These are phyloP conservation scores for Sminthurinus signatus DNA, from an alignment of 1,140 invertebrate genomes.

Conservation along the genomic window DNA sequence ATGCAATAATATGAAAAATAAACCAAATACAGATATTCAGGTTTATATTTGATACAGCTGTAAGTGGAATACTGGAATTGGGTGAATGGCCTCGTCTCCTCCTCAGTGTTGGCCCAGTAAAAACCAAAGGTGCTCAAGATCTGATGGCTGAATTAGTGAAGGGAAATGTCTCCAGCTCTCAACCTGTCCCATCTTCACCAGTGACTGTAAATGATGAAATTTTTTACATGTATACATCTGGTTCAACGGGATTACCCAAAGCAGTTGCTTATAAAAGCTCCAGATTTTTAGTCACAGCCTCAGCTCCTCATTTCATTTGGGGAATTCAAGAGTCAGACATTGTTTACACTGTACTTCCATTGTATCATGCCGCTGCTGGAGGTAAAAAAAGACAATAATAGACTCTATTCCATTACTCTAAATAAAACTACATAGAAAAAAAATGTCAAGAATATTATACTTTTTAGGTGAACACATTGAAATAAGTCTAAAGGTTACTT, in stretches of 20 bases:
- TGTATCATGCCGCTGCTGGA: conserved; percentile 56
- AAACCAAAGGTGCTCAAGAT: not conserved
- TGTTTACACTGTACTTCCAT: conserved; percentile 58
- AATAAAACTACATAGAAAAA: no score
- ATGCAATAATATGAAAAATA: not conserved
- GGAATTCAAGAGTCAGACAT: conserved; percentile 48
- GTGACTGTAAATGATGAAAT: conserved; percentile 49
- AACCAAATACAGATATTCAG: not conserved
- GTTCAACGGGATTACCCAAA: conserved; percentile 86
- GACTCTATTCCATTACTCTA: no score
- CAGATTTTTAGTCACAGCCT: conserved; percentile 52
- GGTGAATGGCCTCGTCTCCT: not conserved
- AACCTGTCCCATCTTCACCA: not conserved
- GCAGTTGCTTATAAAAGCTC: conserved; percentile 70
- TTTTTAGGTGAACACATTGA: conserved; percentile 38
- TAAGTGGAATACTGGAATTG: not conserved
- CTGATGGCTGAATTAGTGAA: not conserved
- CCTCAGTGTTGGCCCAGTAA: not conserved
- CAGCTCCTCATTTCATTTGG: not conserved
- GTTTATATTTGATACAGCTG: not conserved
- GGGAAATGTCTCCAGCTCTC: not conserved
- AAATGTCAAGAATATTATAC: no score
- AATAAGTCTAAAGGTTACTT: conserved; percentile 1
- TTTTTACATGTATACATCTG: conserved; percentile 84
- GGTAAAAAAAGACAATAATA: no score